Base-by-base conservation (phyloP, 1,140 invertebrate genomes). In the Holotrichia oblita region DNA sequence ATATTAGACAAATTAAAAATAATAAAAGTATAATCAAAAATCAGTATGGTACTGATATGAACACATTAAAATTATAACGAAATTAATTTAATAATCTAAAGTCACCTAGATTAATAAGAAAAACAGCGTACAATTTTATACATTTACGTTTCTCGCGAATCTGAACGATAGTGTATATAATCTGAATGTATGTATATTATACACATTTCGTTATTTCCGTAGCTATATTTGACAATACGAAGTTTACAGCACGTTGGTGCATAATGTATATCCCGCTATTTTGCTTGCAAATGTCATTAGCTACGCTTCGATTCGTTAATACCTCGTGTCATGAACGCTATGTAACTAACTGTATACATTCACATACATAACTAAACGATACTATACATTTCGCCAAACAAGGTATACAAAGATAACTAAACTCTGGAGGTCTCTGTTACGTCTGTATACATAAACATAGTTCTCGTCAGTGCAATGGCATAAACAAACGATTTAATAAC, bases 301-400 rank as follows among this genome's bases (percentile, higher is more conserved):
- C 17, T 55, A 14, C 14, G 48, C 10, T 55, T n/a, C 48, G 48
- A 55, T 55, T 55, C 48, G 14, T 55, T n/a, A 55, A 55, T 17
- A 12, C 17, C 14, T 34, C 48, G 14, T 55, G 14, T 12, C 48
- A 17, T 55, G 17, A 55, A 55, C 48, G 3, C 14, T 17, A 17
- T n/a, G 48, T 55, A 55, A 55, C 48, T 55, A 55, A 55, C 9
- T 55, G 48, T 55, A 55, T 17, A 55, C 4, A n/a, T 55, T n/a
- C n/a, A 17, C 48, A n/a, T 55, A n/a, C 48, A n/a, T 55, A 55
- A n/a, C 48, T 55, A 55, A 55, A 55, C 14, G 48, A n/a, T 55
- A 0, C 10, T 55, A 12, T 12, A 55, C 48, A 12, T 55, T n/a
- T 55, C 3, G 48, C 48, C 17, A 55, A n/a, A 17, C 48, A 55